phyloP scores from a whole-genome alignment of 1,140 invertebrate species.

The Phthorimaea operculella region DNA sequence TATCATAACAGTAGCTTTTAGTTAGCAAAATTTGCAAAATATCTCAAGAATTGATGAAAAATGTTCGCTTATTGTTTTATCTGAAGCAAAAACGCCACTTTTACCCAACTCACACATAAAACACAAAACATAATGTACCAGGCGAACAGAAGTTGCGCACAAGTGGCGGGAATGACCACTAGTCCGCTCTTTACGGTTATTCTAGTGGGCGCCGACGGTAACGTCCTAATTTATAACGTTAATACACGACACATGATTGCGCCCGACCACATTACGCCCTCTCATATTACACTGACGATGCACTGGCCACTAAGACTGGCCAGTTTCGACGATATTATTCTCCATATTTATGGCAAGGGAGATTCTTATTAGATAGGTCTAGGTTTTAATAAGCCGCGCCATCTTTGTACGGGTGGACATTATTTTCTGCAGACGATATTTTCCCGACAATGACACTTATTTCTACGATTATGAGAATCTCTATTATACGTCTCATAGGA shows the following conservation, averaged over 20 bases:
- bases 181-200: slow-evolving; percentile 52
- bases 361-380: slow-evolving; percentile 1
- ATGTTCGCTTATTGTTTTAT: too few species aligned
- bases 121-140: slow-evolving; percentile 16
- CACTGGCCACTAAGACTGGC: neutral
- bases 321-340: slow-evolving; percentile 1
- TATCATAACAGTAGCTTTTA: too few species aligned
- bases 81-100: too few species aligned
- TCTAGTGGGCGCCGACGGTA: slow-evolving; percentile 50
- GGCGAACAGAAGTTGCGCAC: slow-evolving; percentile 33
- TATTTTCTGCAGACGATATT: neutral
- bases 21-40: too few species aligned
- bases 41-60: too few species aligned
- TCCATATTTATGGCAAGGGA: neutral
- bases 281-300: neutral
- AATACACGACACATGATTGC: slow-evolving; percentile 50
- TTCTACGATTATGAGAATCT: too few species aligned
- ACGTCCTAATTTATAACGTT: slow-evolving; percentile 65
- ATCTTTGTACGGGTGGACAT: neutral
- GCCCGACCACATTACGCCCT: slow-evolving; percentile 11
- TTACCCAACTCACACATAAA: too few species aligned
- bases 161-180: slow-evolving; percentile 51
- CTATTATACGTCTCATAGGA: too few species aligned
- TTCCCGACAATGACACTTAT: too few species aligned
- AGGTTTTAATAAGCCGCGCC: neutral